These are phyloP conservation scores for Leucophora obtusa DNA, from an alignment of 2,888 invertebrate genomes.

Conservation along the genomic window DNA sequence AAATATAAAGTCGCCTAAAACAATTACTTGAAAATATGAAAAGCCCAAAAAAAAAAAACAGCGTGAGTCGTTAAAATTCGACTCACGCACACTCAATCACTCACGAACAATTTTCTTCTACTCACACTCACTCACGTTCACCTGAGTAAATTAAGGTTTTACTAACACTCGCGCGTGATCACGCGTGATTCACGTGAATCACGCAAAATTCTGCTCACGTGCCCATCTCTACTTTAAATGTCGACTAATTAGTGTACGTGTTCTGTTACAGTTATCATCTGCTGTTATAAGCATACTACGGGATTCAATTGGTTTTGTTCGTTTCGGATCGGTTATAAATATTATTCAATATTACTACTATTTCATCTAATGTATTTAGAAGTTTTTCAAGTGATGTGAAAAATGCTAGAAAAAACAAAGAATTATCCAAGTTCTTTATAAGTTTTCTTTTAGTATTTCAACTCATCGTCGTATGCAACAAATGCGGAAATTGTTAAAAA, in stretches of 20 bases:
- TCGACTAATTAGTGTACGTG: constrained; percentile 67
- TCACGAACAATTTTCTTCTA: too few relatives aligned
- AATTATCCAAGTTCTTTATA: constrained; percentile 40
- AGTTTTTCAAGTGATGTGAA: not conserved
- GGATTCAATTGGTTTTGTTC: constrained; percentile 1
- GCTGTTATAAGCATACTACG: constrained; percentile 37
- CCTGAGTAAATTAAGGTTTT: too few relatives aligned
- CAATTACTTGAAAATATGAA: too few relatives aligned
- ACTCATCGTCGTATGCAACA: constrained; percentile 33
- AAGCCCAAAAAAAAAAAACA: too few relatives aligned
- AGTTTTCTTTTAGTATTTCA: constrained; percentile 9
- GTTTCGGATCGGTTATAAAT: not conserved
- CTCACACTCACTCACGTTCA: too few relatives aligned
- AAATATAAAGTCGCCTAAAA: too few relatives aligned
- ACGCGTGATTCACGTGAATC: too few relatives aligned
- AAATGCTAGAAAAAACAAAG: constrained; percentile 1
- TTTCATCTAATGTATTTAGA: not conserved
- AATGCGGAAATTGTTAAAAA: constrained; percentile 64
- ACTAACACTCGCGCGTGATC: too few relatives aligned
- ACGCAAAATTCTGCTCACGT: too few relatives aligned
- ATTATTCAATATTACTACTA: not conserved
- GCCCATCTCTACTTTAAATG: too few relatives aligned
- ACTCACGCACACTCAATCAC: too few relatives aligned
- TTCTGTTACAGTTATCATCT: constrained; percentile 65
- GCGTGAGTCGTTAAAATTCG: too few relatives aligned